Conservation (phyloP, 2,113 vertebrate genomes). For the Stegostoma tigrinum region DNA sequence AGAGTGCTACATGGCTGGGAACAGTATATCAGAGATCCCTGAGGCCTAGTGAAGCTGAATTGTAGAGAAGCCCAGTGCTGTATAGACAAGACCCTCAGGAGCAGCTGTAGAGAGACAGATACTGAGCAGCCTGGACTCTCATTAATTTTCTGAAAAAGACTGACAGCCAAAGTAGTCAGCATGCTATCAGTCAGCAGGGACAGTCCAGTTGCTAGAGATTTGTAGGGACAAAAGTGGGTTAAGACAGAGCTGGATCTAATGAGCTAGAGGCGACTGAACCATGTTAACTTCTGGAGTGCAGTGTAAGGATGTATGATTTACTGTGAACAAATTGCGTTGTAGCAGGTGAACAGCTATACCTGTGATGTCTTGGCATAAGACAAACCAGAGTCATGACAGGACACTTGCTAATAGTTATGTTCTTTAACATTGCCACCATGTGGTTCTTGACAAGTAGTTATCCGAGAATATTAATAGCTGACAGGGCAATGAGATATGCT, state of each 20-base stretch:
- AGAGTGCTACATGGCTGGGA: not conserved
- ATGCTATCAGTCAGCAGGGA: not conserved
- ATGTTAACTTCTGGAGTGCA: not conserved
- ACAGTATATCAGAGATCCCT: not conserved
- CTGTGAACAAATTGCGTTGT: not conserved
- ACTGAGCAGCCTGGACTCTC: not conserved
- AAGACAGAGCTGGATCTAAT: not conserved
- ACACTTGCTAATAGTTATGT: not conserved
- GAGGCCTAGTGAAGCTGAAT: not conserved
- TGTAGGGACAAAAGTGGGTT: not conserved
- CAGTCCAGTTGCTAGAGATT: not conserved
- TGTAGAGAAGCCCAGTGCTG: not conserved
- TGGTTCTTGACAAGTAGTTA: not conserved
- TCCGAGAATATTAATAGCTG: conserved; percentile 1
- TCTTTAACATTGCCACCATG: not conserved
- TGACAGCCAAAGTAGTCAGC: not conserved
- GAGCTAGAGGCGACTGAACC: not conserved
- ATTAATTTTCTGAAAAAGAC: not conserved
- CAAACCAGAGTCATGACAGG: not conserved
- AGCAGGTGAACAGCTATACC: not conserved
- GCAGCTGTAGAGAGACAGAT: not conserved
- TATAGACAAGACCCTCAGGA: not conserved
- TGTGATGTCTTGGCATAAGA: not conserved
- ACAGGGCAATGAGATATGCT: not conserved
- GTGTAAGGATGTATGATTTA: not conserved